Evolutionary conservation across 2,113 vertebrate species (phyloP), one percentile per base, ranked within the genome.

Genomic region (Bujurquina vittata): DNA sequence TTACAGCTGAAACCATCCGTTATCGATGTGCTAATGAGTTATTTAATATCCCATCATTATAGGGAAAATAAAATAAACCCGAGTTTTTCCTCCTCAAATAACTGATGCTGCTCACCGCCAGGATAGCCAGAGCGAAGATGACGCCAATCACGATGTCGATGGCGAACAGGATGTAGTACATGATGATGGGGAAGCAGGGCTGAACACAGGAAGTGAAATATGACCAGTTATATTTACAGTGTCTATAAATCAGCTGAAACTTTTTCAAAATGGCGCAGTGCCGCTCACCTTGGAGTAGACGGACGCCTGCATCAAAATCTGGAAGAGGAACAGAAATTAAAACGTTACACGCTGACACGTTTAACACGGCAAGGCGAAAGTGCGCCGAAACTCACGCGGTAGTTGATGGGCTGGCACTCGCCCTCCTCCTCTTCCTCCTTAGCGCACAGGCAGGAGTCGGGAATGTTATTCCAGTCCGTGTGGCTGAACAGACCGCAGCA

Each of bases 401-500:
- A 84, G 29, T 0, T 0, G 57, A 90, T 0, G 0, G 0, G 2
- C 73, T 10, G n/a, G 67, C 93, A 94, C 12, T 7, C 1, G n/a
- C 54, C 33, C 67, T 63, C 35, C 10, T 7, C 11, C 20, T 8
- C 23, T 15, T 52, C 65, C 65, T 52, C 23, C 2, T 0, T 0
- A 11, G 1, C 3, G 1, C 2, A 59, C 90, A 93, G 10, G 6
- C 93, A 93, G 1, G 86, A 82, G 3, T 65, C 4, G 0, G 93
- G 93, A 43, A 93, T 57, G 3, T 84, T 29, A 1, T 54, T 20
- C 93, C 93, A 94, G 92, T 94, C 93, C 0, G 0, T 1, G 23
- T 86, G 90, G 49, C 84, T 80, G 88, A 92, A 92, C 73, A 92
- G 63, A 3, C 93, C 93, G 1, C 93, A 94, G 90, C 93, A 94